These are phyloP conservation scores for Elaphurus davidianus DNA, from an alignment of 2,113 vertebrate genomes.

Conservation along the genomic window DNA sequence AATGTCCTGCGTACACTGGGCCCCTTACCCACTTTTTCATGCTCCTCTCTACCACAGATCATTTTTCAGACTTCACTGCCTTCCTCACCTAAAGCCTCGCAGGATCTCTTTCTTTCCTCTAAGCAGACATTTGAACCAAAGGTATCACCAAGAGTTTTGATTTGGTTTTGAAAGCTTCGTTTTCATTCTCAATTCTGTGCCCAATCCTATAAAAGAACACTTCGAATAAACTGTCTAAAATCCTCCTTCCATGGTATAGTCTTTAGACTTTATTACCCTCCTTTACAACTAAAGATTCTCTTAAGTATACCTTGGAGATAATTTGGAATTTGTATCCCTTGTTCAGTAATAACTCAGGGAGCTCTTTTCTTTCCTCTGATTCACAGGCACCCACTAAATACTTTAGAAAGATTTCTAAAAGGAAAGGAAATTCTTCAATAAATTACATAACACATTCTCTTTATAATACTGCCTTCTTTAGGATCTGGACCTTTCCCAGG, in stretches of 20 bases:
- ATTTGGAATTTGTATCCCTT: neutral
- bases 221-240: neutral
- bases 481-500: constrained; percentile 88
- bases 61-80: neutral
- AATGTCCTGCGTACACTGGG: neutral
- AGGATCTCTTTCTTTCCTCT: neutral
- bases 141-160: neutral
- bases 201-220: neutral
- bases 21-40: neutral
- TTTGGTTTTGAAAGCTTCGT: neutral
- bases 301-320: neutral
- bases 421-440: neutral
- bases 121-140: neutral
- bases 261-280: neutral
- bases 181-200: neutral
- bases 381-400: neutral
- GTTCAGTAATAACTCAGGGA: neutral
- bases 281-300: neutral
- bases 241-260: neutral
- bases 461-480: constrained; percentile 58
- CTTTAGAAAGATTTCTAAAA: neutral
- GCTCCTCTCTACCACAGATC: too few species aligned
- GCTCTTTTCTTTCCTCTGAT: neutral
- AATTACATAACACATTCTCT: neutral
- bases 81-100: neutral